Evolutionary conservation across 2,888 invertebrate species (phyloP).

Genomic region (Pyrrhia umbra): DNA sequence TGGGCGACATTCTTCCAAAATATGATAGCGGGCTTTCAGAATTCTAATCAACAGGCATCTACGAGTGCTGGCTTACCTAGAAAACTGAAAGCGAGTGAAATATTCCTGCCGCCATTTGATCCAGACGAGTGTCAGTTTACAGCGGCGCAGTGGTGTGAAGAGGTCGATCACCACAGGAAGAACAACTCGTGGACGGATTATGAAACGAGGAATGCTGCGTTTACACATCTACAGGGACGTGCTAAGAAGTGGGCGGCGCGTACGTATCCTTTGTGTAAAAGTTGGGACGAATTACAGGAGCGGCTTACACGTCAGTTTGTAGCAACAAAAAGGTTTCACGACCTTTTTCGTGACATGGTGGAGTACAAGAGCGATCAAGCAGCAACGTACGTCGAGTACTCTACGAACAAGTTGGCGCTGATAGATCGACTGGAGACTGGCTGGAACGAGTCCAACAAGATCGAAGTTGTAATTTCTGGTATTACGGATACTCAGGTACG

Average conservation of each 20-base stretch:
- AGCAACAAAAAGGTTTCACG: no score
- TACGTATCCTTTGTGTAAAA: background rate
- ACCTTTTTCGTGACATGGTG: no score
- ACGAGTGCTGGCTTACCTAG: background rate
- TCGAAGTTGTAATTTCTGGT: conserved; percentile 7
- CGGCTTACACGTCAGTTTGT: no score
- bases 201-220: background rate
- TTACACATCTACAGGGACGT: background rate
- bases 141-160: background rate
- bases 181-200: conserved; percentile 6
- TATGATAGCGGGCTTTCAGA: conserved; percentile 2
- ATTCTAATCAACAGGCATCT: background rate
- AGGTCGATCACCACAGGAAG: background rate
- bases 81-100: background rate
- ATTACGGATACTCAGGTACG: conserved; percentile 9
- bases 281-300: no score
- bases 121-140: conserved; percentile 4
- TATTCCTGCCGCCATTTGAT: conserved; percentile 3
- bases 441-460: conserved; percentile 7
- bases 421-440: conserved; percentile 6
- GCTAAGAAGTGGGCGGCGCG: conserved; percentile 3
- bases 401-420: conserved; percentile 11
- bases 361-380: conserved; percentile 4
- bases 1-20: conserved; percentile 1
- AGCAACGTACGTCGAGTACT: conserved; percentile 6